Conservation (phyloP, 2,888 invertebrate species). For the Crematogaster levior region DNA sequence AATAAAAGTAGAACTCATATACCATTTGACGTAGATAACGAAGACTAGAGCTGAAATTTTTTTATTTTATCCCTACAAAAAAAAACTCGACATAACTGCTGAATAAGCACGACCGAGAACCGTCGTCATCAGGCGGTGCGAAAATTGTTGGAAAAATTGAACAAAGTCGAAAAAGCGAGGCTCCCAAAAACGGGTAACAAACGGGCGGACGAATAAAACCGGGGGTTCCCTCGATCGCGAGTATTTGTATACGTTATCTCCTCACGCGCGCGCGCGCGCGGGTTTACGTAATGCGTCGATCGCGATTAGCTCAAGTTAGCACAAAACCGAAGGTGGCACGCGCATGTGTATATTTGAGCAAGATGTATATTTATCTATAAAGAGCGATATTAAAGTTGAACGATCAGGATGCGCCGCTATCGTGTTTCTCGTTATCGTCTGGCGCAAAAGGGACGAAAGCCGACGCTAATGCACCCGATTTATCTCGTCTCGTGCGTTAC, state of each 20-base stretch:
- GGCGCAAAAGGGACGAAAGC: neutral
- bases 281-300: neutral
- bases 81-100: neutral
- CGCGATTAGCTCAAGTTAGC: conserved; percentile 10
- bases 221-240: neutral
- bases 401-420: neutral
- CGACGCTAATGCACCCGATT: neutral
- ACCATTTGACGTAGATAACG: neutral
- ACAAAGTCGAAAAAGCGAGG: neutral
- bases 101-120: neutral
- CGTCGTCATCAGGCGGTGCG: neutral
- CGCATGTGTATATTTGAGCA: neutral
- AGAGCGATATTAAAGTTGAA: conserved; percentile 12
- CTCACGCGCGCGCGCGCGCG: no score
- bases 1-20: neutral
- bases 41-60: neutral
- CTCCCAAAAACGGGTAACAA: neutral
- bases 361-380: conserved; percentile 6
- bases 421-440: conserved; percentile 3
- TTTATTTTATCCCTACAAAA: neutral
- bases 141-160: neutral
- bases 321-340: neutral
- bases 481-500: neutral
- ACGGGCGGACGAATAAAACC: neutral
- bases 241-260: neutral